phyloP scores from a whole-genome alignment of 2,797 vertebrate genomes.

The Acomys russatus region DNA sequence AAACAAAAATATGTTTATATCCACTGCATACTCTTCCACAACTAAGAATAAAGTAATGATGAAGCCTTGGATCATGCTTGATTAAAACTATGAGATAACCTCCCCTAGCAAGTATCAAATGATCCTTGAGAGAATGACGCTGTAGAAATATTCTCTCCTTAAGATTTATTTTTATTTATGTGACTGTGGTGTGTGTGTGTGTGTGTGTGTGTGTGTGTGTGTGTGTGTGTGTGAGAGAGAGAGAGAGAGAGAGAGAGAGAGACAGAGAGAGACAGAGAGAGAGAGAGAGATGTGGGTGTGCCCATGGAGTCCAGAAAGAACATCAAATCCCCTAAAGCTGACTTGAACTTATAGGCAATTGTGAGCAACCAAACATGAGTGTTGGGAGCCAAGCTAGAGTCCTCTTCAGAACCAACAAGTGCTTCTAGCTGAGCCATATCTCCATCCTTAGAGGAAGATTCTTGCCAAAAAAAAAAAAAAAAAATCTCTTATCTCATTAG shows the following conservation, averaged over 20 bases:
- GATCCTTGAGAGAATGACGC: neutral
- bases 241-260: neutral
- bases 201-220: neutral
- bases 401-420: neutral
- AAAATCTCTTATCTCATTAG: neutral
- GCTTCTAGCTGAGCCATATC: neutral
- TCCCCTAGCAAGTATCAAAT: neutral
- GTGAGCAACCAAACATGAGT: neutral
- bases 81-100: neutral
- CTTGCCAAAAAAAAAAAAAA: neutral
- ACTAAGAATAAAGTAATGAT: slow-evolving; percentile 16
- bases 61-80: neutral
- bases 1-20: no score
- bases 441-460: neutral
- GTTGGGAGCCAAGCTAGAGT: neutral
- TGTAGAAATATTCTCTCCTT: neutral
- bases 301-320: neutral
- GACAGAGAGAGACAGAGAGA: neutral
- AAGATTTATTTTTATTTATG: neutral
- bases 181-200: neutral
- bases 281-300: no score
- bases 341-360: neutral
- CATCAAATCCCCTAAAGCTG: neutral
- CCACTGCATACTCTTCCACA: neutral
- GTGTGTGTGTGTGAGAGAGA: neutral